phyloP scores from a whole-genome alignment of 2,797 vertebrate genomes.

The Ataeniobius toweri region DNA sequence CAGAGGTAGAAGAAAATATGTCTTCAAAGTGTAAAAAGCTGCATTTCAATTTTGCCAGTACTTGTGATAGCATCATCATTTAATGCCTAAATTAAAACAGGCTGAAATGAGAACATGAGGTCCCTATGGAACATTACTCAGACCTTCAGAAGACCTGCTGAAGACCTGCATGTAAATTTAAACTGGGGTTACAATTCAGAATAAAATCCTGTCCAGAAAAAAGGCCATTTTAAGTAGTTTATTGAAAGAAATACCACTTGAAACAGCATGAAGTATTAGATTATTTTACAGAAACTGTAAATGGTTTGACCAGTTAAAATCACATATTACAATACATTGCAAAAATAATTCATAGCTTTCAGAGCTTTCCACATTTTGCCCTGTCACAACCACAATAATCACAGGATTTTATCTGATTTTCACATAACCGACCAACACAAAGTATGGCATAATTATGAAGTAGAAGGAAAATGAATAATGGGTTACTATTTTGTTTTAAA shows the following conservation, averaged over 20 bases:
- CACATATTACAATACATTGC: background rate
- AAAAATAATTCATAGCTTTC: background rate
- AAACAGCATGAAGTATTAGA: background rate
- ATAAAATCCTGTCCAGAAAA: background rate
- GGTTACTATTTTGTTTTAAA: background rate
- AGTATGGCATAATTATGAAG: background rate
- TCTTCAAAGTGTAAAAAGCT: background rate
- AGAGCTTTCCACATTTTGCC: background rate
- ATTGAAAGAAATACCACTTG: background rate
- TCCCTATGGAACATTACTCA: background rate
- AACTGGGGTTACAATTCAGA: background rate
- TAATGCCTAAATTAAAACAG: background rate
- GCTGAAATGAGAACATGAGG: background rate
- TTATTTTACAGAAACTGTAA: background rate
- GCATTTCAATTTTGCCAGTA: background rate
- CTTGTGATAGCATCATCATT: background rate
- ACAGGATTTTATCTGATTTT: background rate
- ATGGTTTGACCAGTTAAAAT: background rate
- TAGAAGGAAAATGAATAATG: background rate
- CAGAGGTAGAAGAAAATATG: slow-evolving; percentile 39
- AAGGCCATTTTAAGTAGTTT: background rate
- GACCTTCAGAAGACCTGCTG: background rate
- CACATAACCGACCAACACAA: background rate
- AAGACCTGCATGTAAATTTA: background rate
- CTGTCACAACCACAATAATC: background rate